These are phyloP conservation scores for Hoplostethus atlanticus DNA, from an alignment of 2,797 vertebrate species.

Conservation along the genomic window DNA sequence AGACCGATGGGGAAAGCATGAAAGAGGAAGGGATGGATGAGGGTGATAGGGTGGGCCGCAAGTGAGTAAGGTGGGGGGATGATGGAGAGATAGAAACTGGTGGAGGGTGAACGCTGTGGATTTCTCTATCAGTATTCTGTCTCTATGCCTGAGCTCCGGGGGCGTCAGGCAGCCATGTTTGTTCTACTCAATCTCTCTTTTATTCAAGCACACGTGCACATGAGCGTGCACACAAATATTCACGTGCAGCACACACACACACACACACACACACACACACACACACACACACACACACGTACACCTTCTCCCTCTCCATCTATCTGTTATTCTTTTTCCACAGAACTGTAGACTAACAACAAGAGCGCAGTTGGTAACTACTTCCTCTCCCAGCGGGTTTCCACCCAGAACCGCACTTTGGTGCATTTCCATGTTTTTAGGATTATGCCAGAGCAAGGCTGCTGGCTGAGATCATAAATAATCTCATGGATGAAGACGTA, in stretches of 20 bases:
- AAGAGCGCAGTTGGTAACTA: neutral
- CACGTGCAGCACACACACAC: conserved; percentile 40
- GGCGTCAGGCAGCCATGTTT: conserved; percentile 53
- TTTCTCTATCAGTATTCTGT: conserved; percentile 78
- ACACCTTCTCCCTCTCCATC: neutral
- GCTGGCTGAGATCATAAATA: conserved; percentile 43
- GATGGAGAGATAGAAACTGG: conserved; percentile 59
- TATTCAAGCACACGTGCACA: neutral
- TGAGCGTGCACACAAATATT: neutral
- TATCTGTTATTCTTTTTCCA: neutral
- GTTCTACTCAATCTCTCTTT: conserved; percentile 20
- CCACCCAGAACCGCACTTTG: conserved; percentile 6
- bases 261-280: conserved; percentile 33
- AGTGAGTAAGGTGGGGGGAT: conserved; percentile 30
- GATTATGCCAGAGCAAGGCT: conserved; percentile 36
- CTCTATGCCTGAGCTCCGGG: conserved; percentile 59
- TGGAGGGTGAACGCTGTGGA: conserved; percentile 70
- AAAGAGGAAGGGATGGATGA: conserved; percentile 44
- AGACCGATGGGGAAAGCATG: conserved; percentile 28
- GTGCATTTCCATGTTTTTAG: conserved; percentile 2
- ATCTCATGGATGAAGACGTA: conserved; percentile 35
- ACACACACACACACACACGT: conserved; percentile 12
- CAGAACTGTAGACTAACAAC: neutral
- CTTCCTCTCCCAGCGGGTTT: conserved; percentile 1
- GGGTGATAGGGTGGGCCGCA: conserved; percentile 3